A percentile compares a stretch with the other conserved stretches of the same genome.
phyloP scores from a whole-genome alignment of 2,888 invertebrate genomes.

The Esperia sulphurella region DNA sequence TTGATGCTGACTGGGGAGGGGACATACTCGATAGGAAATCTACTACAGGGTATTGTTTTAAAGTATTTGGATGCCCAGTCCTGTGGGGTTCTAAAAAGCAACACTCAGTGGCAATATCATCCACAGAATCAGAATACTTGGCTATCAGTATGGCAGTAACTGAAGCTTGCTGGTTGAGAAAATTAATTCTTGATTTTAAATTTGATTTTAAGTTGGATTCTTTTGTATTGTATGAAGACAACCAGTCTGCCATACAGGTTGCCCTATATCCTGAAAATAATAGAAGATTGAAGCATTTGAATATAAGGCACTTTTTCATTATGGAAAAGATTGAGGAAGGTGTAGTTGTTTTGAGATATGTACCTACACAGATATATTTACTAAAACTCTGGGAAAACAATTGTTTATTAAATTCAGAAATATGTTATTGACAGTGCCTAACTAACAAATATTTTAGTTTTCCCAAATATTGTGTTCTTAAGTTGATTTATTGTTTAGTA shows the following conservation, averaged over 20 bases:
- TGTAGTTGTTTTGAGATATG: constrained; percentile 3
- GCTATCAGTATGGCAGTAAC: constrained; percentile 3
- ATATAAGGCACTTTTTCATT: constrained; percentile 8
- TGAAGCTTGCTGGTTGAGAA: constrained; percentile 14
- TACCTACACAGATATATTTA: constrained; percentile 5
- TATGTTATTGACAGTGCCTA: too few species aligned
- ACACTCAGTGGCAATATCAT: constrained; percentile 11
- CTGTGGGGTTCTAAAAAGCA: constrained; percentile 18
- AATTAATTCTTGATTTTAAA: constrained; percentile 8
- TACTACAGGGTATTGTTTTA: constrained; percentile 14
- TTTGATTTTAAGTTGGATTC: constrained; percentile 1
- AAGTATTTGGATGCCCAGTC: constrained; percentile 12
- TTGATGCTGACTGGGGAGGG: constrained; percentile 12
- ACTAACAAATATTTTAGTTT: too few species aligned
- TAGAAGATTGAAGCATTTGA: constrained; percentile 8
- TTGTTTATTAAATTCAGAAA: background rate
- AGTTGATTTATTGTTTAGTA: too few species aligned
- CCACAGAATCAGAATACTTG: constrained; percentile 14
- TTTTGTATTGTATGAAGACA: constrained; percentile 2
- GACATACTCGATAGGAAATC: constrained; percentile 14
- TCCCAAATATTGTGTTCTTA: too few species aligned
- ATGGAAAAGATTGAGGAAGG: constrained; percentile 2
- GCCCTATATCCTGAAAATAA: background rate
- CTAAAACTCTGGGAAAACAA: background rate
- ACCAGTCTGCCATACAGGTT: constrained; percentile 3